Conservation (phyloP, 1,140 invertebrate genomes). For the Bombus ignitus region DNA sequence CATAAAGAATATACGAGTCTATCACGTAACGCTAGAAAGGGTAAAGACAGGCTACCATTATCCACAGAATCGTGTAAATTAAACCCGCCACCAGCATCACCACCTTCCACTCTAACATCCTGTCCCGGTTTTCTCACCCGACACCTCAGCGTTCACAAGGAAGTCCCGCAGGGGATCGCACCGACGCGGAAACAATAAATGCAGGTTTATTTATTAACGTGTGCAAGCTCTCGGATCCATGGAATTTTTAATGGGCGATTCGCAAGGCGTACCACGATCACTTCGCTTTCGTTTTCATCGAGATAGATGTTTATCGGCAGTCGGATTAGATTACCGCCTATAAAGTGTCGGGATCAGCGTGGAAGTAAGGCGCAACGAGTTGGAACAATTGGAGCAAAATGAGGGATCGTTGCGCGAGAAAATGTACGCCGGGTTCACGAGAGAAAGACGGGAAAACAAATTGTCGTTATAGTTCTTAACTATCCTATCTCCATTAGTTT, state of each 20-base stretch:
- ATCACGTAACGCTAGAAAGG: background rate
- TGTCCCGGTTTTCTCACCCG: background rate
- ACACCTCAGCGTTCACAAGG: background rate
- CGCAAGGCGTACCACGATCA: background rate
- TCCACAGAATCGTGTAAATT: background rate
- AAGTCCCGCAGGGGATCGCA: slow-evolving; percentile 1
- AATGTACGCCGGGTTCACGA: background rate
- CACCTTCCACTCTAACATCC: background rate
- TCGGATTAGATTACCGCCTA: slow-evolving; percentile 34
- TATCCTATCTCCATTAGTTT: background rate
- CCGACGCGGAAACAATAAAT: slow-evolving; percentile 45
- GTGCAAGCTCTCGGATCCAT: background rate
- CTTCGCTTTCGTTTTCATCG: background rate
- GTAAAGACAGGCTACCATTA: background rate
- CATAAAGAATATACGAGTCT: background rate
- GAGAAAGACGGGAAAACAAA: background rate
- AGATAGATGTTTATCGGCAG: slow-evolving; percentile 35
- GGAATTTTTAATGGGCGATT: background rate
- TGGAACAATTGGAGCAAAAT: slow-evolving; percentile 36
- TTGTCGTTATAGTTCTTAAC: background rate
- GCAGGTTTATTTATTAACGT: slow-evolving; percentile 38
- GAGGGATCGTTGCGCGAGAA: slow-evolving; percentile 7
- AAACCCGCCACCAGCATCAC: background rate
- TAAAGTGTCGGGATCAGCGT: slow-evolving; percentile 3
- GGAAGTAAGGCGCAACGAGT: background rate